These are phyloP conservation scores for Ophion costatus DNA, from an alignment of 2,888 invertebrate genomes.

Conservation along the genomic window DNA sequence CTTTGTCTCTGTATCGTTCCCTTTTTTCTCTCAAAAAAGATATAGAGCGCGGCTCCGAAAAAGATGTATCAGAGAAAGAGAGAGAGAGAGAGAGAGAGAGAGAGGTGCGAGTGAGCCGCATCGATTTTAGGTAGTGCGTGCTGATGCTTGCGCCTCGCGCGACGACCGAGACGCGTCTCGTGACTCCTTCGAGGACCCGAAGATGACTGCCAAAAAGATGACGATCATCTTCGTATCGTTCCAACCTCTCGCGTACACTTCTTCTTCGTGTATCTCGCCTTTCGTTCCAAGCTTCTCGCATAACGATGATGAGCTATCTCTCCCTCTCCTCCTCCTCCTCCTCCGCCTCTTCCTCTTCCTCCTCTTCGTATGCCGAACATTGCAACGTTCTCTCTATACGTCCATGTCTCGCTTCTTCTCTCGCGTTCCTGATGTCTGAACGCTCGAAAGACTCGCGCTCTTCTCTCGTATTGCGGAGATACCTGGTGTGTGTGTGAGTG, in stretches of 20 bases:
- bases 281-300: constrained; percentile 9
- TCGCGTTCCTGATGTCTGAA: constrained; percentile 30
- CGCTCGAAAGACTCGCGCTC: constrained; percentile 35
- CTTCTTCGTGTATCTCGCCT: neutral
- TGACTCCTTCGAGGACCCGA: constrained; percentile 35
- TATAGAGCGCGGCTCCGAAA: neutral
- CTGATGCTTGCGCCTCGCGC: constrained; percentile 20
- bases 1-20: neutral
- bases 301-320: constrained; percentile 5
- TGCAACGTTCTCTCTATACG: constrained; percentile 32
- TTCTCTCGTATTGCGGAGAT: constrained; percentile 6
- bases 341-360: constrained; percentile 8
- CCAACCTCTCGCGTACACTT: constrained; percentile 4
- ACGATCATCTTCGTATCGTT: constrained; percentile 46
- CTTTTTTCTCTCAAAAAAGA: constrained; percentile 25
- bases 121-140: constrained; percentile 53
- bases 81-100: constrained; percentile 14
- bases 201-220: constrained; percentile 58
- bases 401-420: constrained; percentile 55
- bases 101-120: neutral
- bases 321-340: constrained; percentile 23
- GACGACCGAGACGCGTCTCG: constrained; percentile 35
- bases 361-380: constrained; percentile 15
- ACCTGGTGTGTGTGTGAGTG: constrained; percentile 13
- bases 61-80: constrained; percentile 14